Evolutionary conservation across 2,888 invertebrate genomes (phyloP).

Genomic region (Limnephilus auricula): DNA sequence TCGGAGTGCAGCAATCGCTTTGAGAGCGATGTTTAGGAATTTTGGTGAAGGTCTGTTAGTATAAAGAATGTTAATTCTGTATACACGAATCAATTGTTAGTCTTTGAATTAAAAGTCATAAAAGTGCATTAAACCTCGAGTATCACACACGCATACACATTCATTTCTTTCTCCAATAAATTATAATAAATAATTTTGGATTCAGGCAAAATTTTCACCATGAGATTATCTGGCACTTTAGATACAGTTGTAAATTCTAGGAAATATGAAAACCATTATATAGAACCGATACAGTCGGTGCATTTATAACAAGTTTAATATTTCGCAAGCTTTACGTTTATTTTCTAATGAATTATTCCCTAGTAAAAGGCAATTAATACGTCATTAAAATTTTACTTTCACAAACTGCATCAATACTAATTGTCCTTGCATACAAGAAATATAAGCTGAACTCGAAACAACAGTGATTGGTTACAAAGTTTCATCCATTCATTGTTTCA

Average conservation of each 20-base stretch:
- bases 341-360: background rate
- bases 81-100: background rate
- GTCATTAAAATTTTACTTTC: slow-evolving; percentile 25
- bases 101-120: background rate
- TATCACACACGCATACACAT: too few relatives aligned
- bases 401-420: slow-evolving; percentile 5
- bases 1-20: background rate
- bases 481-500: background rate
- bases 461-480: background rate
- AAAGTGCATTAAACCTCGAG: too few relatives aligned
- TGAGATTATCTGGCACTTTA: background rate
- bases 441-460: background rate
- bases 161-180: background rate
- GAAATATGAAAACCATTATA: background rate
- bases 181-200: background rate
- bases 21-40: background rate
- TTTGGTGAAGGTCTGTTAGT: background rate
- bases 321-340: background rate
- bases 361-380: background rate
- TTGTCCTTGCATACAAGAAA: slow-evolving; percentile 21
- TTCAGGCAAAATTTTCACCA: background rate
- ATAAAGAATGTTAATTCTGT: background rate
- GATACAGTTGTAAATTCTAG: background rate
- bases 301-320: background rate
- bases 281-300: background rate